Percentiles rank a stretch among this genome's conserved stretches.
phyloP scores from a whole-genome alignment of 2,797 vertebrate species.

The Tokudaia muenninki region DNA sequence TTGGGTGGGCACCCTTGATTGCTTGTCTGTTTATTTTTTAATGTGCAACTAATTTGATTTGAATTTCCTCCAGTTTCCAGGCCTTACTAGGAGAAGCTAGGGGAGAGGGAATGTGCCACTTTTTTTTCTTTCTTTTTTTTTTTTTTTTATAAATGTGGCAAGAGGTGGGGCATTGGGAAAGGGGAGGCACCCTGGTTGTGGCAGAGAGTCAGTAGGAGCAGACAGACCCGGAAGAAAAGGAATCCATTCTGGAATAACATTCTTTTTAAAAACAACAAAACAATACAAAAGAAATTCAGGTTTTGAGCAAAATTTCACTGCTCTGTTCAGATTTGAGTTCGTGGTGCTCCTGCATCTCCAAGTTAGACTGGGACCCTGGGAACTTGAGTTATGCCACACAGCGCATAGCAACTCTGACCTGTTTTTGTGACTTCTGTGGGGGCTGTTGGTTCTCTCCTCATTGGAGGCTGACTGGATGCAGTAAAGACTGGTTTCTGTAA shows the following conservation, averaged over 20 bases:
- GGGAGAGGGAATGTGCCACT: conserved; percentile 42
- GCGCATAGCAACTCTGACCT: neutral
- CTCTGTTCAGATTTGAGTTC: conserved; percentile 37
- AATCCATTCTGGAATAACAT: conserved; percentile 80
- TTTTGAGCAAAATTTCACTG: conserved; percentile 53
- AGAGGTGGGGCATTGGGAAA: conserved; percentile 73
- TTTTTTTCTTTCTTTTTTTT: neutral
- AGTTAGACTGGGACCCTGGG: conserved; percentile 26
- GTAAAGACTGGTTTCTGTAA: conserved; percentile 31
- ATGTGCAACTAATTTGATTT: conserved; percentile 83
- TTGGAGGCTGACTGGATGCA: conserved; percentile 4
- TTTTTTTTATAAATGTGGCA: conserved; percentile 50
- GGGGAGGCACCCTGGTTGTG: conserved; percentile 65
- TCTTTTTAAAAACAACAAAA: conserved; percentile 22
- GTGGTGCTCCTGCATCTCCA: neutral
- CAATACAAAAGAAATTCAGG: conserved; percentile 27
- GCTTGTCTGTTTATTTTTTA: conserved; percentile 83
- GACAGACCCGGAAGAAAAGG: conserved; percentile 81
- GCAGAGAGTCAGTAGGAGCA: conserved; percentile 71
- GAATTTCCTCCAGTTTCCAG: conserved; percentile 78
- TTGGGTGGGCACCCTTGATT: conserved; percentile 80
- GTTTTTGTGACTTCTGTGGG: conserved; percentile 44
- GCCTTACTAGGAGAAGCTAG: conserved; percentile 65
- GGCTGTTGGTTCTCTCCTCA: neutral
- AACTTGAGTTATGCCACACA: neutral